Conservation (phyloP, 2,888 invertebrate genomes). For the Isotomurus palustris region DNA sequence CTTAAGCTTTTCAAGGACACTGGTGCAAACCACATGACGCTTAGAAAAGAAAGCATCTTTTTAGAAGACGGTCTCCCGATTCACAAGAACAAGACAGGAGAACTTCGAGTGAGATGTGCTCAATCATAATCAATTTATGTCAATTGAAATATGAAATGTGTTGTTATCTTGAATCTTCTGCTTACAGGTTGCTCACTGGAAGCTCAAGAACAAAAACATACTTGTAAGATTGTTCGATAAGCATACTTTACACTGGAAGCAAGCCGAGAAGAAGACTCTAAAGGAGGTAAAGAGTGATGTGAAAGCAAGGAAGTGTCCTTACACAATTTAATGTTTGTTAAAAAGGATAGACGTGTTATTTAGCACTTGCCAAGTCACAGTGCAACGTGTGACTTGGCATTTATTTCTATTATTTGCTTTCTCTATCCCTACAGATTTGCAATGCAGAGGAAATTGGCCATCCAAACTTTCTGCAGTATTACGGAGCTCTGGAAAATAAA, state of each 20-base stretch:
- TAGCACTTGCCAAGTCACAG: too few species aligned
- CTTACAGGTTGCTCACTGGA: slow-evolving; percentile 14
- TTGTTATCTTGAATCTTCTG: background rate
- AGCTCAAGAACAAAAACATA: slow-evolving; percentile 10
- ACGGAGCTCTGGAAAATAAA: slow-evolving; percentile 20
- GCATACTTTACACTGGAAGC: slow-evolving; percentile 9
- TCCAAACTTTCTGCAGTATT: slow-evolving; percentile 24
- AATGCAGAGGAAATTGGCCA: slow-evolving; percentile 11
- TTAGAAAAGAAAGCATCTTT: slow-evolving; percentile 12
- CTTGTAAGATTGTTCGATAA: slow-evolving; percentile 20
- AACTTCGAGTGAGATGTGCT: slow-evolving; percentile 10
- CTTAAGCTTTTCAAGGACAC: slow-evolving; percentile 13
- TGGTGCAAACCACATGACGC: slow-evolving; percentile 9
- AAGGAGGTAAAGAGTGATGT: slow-evolving; percentile 4
- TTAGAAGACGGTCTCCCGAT: slow-evolving; percentile 4
- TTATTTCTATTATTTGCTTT: too few species aligned
- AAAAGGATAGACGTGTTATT: too few species aligned
- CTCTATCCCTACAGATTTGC: slow-evolving; percentile 4
- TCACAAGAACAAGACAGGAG: slow-evolving; percentile 13
- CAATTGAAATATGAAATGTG: too few species aligned
- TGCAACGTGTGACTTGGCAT: too few species aligned
- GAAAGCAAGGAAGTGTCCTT: too few species aligned
- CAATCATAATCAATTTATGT: background rate
- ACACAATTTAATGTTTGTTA: slow-evolving; percentile 7
- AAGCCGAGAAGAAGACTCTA: background rate